Evolutionary conservation across 1,140 invertebrate species (phyloP).

Genomic region (Lepeophtheirus salmonis): DNA sequence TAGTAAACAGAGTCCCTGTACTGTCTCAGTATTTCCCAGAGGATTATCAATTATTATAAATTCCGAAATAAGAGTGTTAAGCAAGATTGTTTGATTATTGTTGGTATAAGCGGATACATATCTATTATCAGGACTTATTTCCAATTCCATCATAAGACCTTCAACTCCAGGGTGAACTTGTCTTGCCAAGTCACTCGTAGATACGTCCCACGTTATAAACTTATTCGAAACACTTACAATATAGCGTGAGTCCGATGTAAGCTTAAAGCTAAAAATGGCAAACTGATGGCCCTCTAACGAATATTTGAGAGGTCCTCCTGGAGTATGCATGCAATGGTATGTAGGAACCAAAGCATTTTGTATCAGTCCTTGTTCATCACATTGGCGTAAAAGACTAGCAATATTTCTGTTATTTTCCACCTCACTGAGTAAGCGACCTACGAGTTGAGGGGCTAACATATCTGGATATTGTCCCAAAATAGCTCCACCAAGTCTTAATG

Average conservation of each 20-base stretch:
- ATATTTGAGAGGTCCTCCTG: constrained; percentile 91
- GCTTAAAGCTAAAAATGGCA: constrained; percentile 79
- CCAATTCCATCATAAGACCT: constrained; percentile 84
- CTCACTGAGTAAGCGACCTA: constrained; percentile 78
- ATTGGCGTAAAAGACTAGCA: constrained; percentile 65
- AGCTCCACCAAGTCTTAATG: constrained; percentile 69
- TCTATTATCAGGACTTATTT: constrained; percentile 84
- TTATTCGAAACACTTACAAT: constrained; percentile 89
- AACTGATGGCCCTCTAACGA: constrained; percentile 94
- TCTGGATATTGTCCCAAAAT: constrained; percentile 74
- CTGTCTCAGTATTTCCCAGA: constrained; percentile 43
- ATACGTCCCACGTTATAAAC: constrained; percentile 92
- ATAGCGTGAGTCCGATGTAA: constrained; percentile 78
- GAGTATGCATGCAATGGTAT: constrained; percentile 88
- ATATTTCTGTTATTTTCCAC: constrained; percentile 64
- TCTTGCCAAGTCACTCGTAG: constrained; percentile 71
- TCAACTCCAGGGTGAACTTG: constrained; percentile 79
- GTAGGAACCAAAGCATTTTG: constrained; percentile 75
- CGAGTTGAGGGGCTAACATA: constrained; percentile 85
- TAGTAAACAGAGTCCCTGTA: constrained; percentile 48
- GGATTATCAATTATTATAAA: constrained; percentile 64
- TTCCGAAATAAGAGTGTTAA: constrained; percentile 78
- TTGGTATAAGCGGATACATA: constrained; percentile 90
- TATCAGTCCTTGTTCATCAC: constrained; percentile 61
- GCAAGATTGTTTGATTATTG: constrained; percentile 70